Conservation (phyloP, 1,140 invertebrate species). For the Marisa cornuarietis region DNA sequence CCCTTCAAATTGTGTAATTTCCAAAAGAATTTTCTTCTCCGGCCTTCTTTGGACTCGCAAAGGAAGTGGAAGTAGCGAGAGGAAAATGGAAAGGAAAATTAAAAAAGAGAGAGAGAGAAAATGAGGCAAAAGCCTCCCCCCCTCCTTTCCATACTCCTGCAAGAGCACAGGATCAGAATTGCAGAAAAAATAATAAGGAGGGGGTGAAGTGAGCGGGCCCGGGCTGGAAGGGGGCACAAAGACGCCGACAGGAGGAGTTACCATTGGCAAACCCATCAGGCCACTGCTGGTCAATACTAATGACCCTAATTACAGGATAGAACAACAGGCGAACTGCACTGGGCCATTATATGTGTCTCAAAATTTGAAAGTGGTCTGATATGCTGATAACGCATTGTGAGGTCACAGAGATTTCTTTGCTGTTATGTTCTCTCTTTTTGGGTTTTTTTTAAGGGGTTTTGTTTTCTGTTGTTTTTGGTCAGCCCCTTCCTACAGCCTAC, state of each 20-base stretch:
- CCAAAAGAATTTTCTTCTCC: constrained; percentile 6
- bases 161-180: no score
- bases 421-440: no score
- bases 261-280: constrained; percentile 17
- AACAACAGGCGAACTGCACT: constrained; percentile 2
- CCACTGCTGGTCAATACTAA: constrained; percentile 23
- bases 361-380: no score
- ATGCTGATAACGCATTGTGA: no score
- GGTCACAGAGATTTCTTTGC: no score
- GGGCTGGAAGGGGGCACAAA: constrained; percentile 7
- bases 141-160: no score
- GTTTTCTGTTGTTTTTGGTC: no score
- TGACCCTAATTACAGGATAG: constrained; percentile 24
- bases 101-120: constrained; percentile 10
- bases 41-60: not conserved
- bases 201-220: not conserved
- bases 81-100: constrained; percentile 13
- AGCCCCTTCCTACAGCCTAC: no score
- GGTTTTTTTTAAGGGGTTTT: no score
- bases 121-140: constrained; percentile 4
- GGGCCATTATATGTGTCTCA: no score
- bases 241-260: constrained; percentile 14
- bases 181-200: constrained; percentile 12
- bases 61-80: constrained; percentile 1
- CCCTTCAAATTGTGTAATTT: constrained; percentile 3